Conservation (phyloP, 37 sponge, comb jelly and placozoan genomes). For the Corticium candelabrum region DNA sequence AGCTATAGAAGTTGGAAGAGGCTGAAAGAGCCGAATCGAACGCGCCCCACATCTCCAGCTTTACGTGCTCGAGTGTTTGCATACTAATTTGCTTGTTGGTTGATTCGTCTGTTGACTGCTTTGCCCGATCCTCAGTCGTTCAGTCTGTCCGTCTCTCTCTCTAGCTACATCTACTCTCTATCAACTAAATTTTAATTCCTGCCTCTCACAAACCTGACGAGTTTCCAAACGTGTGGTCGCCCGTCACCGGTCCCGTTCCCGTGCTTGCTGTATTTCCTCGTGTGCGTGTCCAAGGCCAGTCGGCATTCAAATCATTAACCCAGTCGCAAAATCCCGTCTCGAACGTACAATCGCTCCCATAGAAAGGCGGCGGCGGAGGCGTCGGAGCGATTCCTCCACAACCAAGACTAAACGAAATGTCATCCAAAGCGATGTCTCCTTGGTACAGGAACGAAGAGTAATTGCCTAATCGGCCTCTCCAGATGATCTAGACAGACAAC, state of each 20-base stretch:
- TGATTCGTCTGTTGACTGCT: too few relatives aligned
- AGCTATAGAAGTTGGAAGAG: too few relatives aligned
- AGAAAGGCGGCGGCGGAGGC: neutral
- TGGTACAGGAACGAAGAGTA: neutral
- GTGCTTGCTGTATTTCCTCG: neutral
- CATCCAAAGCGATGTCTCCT: neutral
- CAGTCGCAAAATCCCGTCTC: slow-evolving; percentile 1
- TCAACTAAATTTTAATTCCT: too few relatives aligned
- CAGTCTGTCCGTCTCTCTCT: too few relatives aligned
- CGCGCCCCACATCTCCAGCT: too few relatives aligned
- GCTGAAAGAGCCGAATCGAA: too few relatives aligned
- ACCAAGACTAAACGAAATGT: neutral
- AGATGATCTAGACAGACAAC: too few relatives aligned
- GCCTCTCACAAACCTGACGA: too few relatives aligned
- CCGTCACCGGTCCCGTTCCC: neutral
- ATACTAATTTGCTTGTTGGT: too few relatives aligned
- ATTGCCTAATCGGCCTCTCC: neutral
- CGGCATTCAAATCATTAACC: neutral
- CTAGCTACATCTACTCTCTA: too few relatives aligned
- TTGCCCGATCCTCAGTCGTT: too few relatives aligned
- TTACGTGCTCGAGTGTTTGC: too few relatives aligned
- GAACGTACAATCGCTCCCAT: neutral
- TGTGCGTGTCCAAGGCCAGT: neutral
- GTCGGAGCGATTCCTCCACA: neutral
- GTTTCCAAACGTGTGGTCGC: neutral